Evolutionary conservation across 2,797 vertebrate species (phyloP), one percentile per base, ranked within the genome.

Genomic region (Thalassophryne amazonica): DNA sequence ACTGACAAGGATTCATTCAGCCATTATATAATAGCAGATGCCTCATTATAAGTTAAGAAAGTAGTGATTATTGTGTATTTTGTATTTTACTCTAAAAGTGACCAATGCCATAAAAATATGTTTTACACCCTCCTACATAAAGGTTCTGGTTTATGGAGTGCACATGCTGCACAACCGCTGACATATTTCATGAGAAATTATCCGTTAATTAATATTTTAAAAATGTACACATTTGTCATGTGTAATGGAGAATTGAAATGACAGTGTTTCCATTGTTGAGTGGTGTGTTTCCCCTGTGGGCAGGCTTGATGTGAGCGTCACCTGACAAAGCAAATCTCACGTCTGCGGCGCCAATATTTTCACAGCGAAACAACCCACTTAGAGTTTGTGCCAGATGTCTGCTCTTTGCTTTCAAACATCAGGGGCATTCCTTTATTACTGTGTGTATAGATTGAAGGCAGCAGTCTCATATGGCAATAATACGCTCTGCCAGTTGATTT

Each of bases 401-500:
- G 72, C 54, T 62, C 62, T 69, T 79, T 52, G 38, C 67, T 60
- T 67, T 70, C 73, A 58, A 38, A 61, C 54, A 69, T 80, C 73
- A 64, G 81, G 69, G 63, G 61, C 36, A 21, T 71, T 80, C 59
- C 52, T 76, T 80, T 85, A 84, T 84, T 73, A 47, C 65, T 60
- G 72, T 73, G 76, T 69, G 35, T 80, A 78, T 80, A 77, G 74
- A 81, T 69, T 61, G 69, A 75, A 77, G 72, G 64, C 67, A 80
- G 65, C 55, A 68, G 67, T 38, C 76, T 81, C 68, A 67, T 76
- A 71, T 76, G 60, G 58, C 69, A 40, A 30, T 77, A 66, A 76
- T 76, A 60, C 46, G 36, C 74, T 69, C 66, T 46, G 43, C 73
- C 65, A 70, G 65, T 78, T 81, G 81, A 81, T 86, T 88, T 86